Evolutionary conservation across 1,140 invertebrate species (phyloP), one percentile per base, ranked within the genome.

Genomic region (Pachyrhynchus sulphureomaculatus): DNA sequence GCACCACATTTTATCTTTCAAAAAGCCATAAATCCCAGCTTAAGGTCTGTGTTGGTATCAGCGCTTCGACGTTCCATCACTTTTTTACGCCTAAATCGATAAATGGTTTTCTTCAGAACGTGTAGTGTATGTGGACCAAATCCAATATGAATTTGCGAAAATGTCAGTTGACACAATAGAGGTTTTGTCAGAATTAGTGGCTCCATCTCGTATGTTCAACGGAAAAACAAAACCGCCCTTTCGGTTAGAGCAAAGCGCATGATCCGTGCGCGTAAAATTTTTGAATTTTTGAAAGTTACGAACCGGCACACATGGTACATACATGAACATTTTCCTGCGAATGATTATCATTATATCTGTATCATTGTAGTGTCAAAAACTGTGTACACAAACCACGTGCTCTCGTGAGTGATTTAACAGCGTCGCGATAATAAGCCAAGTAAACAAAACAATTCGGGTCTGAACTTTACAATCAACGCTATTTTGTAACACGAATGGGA

Each of bases 391-490:
- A 51, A 51, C 10, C 51, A 54, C 51, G 51, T 54, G 51, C 17
- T 54, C 8, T 4, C 20, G 33, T 9, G 21, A 53, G 12, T 18
- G 36, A 41, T 42, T 42, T 42, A 42, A 42, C 5, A 20, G 39
- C 39, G 39, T 42, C 18, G 41, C 53, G 53, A 26, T 56, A 56
- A 56, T 45, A 9, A 37, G 13, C 15, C 26, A 34, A 56, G 41
- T 56, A 56, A 56, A 56, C 53, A 56, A 56, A 56, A 26, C 23
- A 42, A n/a, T 41, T 20, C n/a, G 33, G 48, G 20, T 51, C 8
- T 51, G 23, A 41, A 42, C 49, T 54, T 54, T 54, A 39, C 37
- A 52, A 37, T 10, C 20, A 23, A 23, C 23, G 24, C 10, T 18
- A n/a, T 18, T 24, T 45, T 10, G 18, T 45, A 24, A 15, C 20